Evolutionary conservation across 37 sponge, comb jelly and placozoan species (phyloP).

Genomic region (Beroe ovata): DNA sequence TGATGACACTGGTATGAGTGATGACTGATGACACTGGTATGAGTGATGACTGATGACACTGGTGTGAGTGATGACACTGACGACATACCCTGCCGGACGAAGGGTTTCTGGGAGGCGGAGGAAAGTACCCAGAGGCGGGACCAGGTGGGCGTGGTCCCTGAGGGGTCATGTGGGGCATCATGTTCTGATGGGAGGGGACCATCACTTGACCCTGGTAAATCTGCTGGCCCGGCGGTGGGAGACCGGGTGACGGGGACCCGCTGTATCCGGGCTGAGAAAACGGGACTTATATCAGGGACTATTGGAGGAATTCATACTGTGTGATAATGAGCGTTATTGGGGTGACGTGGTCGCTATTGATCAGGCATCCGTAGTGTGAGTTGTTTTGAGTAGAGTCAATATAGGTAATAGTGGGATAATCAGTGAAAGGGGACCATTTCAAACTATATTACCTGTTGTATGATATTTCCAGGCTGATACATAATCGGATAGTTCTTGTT

Average conservation of each 20-base stretch:
- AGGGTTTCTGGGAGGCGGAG: slow-evolving; percentile 39
- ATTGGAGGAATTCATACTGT: too few species aligned
- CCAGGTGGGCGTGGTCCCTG: neutral
- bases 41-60: neutral
- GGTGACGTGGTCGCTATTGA: too few species aligned
- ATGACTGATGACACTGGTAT: neutral
- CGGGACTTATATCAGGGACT: too few species aligned
- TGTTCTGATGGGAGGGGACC: slow-evolving; percentile 13
- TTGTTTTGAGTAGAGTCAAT: too few species aligned
- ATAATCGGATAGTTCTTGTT: slow-evolving; percentile 35
- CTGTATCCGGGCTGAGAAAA: slow-evolving; percentile 24
- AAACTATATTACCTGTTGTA: too few species aligned
- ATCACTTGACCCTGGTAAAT: slow-evolving; percentile 32
- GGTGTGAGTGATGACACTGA: neutral
- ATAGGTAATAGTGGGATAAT: too few species aligned
- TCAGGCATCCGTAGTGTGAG: too few species aligned
- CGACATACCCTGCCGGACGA: neutral
- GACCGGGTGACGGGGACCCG: neutral
- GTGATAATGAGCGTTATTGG: too few species aligned
- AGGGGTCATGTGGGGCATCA: slow-evolving; percentile 2
- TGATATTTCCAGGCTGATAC: neutral
- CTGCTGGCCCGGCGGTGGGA: slow-evolving; percentile 21
- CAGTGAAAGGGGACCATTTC: too few species aligned
- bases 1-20: neutral
- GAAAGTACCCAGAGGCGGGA: neutral